Evolutionary conservation across 2,888 invertebrate species (phyloP), one percentile per base, ranked within the genome.

Genomic region (Stenodera caucasica): DNA sequence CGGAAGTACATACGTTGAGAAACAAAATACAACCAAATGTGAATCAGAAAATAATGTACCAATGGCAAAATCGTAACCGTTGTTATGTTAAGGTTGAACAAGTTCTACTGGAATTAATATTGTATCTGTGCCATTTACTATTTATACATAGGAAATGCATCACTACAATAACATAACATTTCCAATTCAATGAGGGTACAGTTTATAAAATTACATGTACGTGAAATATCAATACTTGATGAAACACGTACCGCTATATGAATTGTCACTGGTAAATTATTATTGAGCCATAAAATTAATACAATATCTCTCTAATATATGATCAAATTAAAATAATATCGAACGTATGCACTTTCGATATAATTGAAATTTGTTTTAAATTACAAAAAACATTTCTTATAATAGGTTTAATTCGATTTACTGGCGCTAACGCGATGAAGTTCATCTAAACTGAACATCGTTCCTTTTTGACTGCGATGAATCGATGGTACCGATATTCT

Each of bases 391-490:
- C 12, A 32, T 53, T 18, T 35, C 45, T 45, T 45, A 45, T 45
- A n/a, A 5, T n/a, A 45, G 45, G 45, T 45, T 21, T 6, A 45
- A 6, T 45, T 45, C 11, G 45, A 23, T 21, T 45, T 23, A 11
- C 2, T 33, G 33, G n/a, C 12, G 21, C 21, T 18, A 40, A 40
- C 21, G 12, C 60, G 55, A 37, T 30, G 53, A 12, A 61, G 54
- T 8, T 57, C 57, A 21, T 57, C 57, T 18, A 60, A 15, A 21
- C 45, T 69, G 35, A 33, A 56, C 50, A 70, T 61, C 2, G 72
- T 64, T 18, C 65, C 66, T 7, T 60, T 49, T 29, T 54, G 37
- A 33, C 51, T 18, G 35, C 61, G 61, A 60, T 72, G 72, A 12
- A 70, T 60, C 3, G 68, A 55, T 21, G 60, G 49, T 18, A 29